Conservation (phyloP, 2,797 vertebrate species). For the Hypotaenidia okinawae region DNA sequence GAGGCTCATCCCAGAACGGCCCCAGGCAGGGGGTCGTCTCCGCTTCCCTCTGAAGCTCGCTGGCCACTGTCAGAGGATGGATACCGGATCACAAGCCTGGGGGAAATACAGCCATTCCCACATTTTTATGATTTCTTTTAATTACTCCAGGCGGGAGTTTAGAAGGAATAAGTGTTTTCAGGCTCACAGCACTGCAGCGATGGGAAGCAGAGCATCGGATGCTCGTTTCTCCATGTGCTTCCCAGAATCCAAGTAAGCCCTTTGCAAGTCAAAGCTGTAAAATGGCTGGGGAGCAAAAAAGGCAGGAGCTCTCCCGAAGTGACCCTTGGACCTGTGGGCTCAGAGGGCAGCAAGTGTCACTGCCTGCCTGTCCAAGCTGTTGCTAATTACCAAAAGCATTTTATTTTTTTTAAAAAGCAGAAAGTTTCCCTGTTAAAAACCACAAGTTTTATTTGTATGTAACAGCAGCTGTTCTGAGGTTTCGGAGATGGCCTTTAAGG, state of each 20-base stretch:
- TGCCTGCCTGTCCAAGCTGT: not conserved
- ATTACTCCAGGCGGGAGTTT: not conserved
- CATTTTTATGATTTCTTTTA: not conserved
- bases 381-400: too few species aligned
- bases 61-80: not conserved
- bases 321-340: not conserved
- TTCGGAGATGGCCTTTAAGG: conserved; percentile 43
- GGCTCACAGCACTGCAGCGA: not conserved
- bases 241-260: not conserved
- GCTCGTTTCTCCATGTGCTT: rapidly evolving
- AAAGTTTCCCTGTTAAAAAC: not conserved
- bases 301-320: not conserved
- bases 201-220: not conserved
- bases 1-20: not conserved
- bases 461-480: not conserved
- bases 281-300: not conserved
- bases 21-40: not conserved
- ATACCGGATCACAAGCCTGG: rapidly evolving
- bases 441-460: conserved; percentile 1
- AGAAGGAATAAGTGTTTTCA: not conserved
- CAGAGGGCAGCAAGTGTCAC: not conserved
- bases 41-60: not conserved
- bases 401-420: not conserved
- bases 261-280: not conserved
- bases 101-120: not conserved